Evolutionary conservation across 1,140 invertebrate genomes (phyloP).

Genomic region (Nautilus pompilius): DNA sequence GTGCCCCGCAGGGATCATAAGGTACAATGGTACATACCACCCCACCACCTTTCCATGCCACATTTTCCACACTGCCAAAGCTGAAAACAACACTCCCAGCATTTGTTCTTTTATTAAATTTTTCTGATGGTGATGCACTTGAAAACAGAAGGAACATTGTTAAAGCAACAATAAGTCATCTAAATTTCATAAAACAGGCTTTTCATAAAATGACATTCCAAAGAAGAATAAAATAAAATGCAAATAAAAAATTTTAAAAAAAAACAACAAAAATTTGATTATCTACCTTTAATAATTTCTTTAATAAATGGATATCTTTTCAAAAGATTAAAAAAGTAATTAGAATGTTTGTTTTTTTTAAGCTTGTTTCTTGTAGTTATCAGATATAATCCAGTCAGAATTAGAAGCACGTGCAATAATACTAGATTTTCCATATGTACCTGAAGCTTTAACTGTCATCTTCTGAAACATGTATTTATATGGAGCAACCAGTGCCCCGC

Average conservation of each 20-base stretch:
- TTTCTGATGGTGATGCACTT: constrained; percentile 56
- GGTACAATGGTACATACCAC: constrained; percentile 15
- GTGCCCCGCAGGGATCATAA: constrained; percentile 10
- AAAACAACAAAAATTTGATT: background rate
- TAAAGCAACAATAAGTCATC: too few relatives aligned
- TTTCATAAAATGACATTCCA: too few relatives aligned
- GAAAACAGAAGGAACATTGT: constrained; percentile 17
- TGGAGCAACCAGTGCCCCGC: constrained; percentile 6
- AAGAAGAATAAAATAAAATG: too few relatives aligned
- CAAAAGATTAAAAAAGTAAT: background rate
- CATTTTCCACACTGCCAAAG: constrained; percentile 41
- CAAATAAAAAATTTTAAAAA: too few relatives aligned
- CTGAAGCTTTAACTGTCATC: constrained; percentile 53
- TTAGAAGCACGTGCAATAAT: too few relatives aligned
- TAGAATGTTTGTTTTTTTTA: background rate
- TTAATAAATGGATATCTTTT: background rate
- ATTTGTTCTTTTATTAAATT: constrained; percentile 61
- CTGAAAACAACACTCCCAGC: constrained; percentile 59
- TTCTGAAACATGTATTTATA: constrained; percentile 62
- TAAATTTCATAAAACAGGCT: too few relatives aligned
- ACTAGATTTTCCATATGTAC: constrained; percentile 22
- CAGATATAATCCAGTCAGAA: background rate
- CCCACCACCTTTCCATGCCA: constrained; percentile 27
- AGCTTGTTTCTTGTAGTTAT: background rate
- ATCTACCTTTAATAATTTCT: background rate